Evolutionary conservation across 2,113 vertebrate genomes (phyloP).

Genomic region (Taxidea taxus): DNA sequence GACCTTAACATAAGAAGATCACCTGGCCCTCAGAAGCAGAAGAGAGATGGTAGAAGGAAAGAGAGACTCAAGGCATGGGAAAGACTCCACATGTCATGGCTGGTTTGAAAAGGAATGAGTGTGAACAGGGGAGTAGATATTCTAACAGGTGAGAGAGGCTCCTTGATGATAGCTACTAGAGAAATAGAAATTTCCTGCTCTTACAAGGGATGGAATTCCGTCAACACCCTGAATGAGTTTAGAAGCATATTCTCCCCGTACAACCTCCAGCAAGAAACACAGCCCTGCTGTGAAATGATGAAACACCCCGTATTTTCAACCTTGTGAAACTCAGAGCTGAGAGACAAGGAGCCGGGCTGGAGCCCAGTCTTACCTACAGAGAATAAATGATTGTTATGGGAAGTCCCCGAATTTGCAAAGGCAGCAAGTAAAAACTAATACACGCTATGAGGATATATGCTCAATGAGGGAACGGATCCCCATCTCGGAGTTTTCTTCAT

Average conservation of each 20-base stretch:
- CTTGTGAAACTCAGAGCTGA: neutral
- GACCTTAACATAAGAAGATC: neutral
- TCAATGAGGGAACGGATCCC: neutral
- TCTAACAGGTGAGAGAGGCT: neutral
- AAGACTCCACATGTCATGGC: accelerated
- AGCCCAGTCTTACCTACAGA: neutral
- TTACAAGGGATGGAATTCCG: neutral
- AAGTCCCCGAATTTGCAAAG: neutral
- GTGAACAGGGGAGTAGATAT: neutral
- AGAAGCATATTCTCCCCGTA: neutral
- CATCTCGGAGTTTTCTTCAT: neutral
- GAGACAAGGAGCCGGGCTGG: neutral
- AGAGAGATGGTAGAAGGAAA: neutral
- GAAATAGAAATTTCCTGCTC: neutral
- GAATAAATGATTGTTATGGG: neutral
- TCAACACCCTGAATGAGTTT: neutral
- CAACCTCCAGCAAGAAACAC: neutral
- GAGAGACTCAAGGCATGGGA: neutral
- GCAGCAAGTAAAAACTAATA: neutral
- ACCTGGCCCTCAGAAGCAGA: neutral
- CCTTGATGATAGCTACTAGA: neutral
- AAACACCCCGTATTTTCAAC: neutral
- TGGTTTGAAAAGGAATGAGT: neutral
- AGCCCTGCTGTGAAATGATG: neutral
- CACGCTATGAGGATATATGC: neutral